Evolutionary conservation across 2,113 vertebrate species (phyloP).

Genomic region (Hassar affinis): DNA sequence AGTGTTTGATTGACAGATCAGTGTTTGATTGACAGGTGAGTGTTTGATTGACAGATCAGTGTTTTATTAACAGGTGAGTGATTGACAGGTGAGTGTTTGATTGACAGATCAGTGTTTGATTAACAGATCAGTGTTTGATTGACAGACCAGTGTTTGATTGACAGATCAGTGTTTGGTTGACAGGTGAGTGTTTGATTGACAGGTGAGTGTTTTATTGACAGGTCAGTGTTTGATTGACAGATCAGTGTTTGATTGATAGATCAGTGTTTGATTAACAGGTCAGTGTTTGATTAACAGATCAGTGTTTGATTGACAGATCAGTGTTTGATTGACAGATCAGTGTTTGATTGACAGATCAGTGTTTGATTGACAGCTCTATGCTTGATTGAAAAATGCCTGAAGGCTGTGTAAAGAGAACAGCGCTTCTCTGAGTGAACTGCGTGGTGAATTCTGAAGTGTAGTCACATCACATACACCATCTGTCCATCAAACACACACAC

Average conservation of each 20-base stretch:
- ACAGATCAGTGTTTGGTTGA: neutral
- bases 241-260: neutral
- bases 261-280: neutral
- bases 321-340: neutral
- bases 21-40: neutral
- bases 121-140: neutral
- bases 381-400: slow-evolving; percentile 8
- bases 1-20: neutral
- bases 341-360: neutral
- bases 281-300: neutral
- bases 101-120: neutral
- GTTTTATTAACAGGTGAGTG: neutral
- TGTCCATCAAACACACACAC: slow-evolving; percentile 12
- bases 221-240: neutral
- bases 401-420: slow-evolving; percentile 30
- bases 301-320: neutral
- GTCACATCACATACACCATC: slow-evolving; percentile 26
- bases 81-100: neutral
- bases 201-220: neutral
- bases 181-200: neutral
- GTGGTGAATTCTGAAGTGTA: slow-evolving; percentile 25
- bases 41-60: neutral
- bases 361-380: neutral
- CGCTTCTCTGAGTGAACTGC: neutral
- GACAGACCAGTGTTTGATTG: neutral